These are phyloP conservation scores for Melanotaenia parkinsoni DNA, from an alignment of 2,797 vertebrate species.

Conservation along the genomic window DNA sequence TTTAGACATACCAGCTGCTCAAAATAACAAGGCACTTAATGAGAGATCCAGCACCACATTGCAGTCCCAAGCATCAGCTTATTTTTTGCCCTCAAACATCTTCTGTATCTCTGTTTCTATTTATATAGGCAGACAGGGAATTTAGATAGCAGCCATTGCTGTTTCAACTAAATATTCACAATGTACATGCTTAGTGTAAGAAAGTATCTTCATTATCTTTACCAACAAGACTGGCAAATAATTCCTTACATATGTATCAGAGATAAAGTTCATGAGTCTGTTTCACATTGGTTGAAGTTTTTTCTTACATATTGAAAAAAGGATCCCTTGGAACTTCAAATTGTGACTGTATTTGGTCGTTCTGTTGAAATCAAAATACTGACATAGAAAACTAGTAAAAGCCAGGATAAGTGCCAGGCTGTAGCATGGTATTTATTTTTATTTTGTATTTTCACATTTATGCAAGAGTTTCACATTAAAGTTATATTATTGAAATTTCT, in stretches of 20 bases:
- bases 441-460: neutral
- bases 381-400: conserved; percentile 6
- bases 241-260: conserved; percentile 15
- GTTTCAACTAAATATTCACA: conserved; percentile 48
- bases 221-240: conserved; percentile 2
- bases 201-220: conserved; percentile 15
- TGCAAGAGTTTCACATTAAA: neutral
- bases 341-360: conserved; percentile 6
- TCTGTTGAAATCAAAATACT: neutral
- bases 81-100: conserved; percentile 80
- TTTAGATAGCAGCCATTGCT: conserved; percentile 68
- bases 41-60: conserved; percentile 84
- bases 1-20: conserved; percentile 93
- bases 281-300: neutral
- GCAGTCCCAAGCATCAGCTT: conserved; percentile 80
- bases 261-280: conserved; percentile 3
- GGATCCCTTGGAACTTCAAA: conserved; percentile 6
- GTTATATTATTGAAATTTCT: neutral
- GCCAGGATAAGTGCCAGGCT: neutral
- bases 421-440: neutral
- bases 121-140: conserved; percentile 75
- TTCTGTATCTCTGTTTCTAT: conserved; percentile 81
- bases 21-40: conserved; percentile 97
- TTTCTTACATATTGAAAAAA: neutral
- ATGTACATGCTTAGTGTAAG: conserved; percentile 46